Base-by-base conservation (phyloP, 2,797 vertebrate genomes). In the Acanthornis magna region DNA sequence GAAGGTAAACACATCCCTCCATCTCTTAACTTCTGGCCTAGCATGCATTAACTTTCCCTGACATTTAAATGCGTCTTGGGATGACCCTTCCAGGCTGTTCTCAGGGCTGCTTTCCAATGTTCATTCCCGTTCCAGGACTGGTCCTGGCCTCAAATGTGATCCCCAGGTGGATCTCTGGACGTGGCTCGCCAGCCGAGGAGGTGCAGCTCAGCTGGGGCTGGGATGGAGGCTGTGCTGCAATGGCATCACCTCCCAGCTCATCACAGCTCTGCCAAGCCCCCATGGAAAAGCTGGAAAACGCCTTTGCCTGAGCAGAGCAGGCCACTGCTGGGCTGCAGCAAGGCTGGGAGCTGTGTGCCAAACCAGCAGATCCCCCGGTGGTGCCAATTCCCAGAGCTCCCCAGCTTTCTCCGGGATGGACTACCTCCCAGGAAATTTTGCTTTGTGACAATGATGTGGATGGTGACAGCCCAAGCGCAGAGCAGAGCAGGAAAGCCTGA, bases 1-100 rank as follows among this genome's bases (percentile, higher is more conserved):
- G 94, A 95, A 97, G 97, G 97, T 97, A 97, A 96, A 94, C 70
- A 42, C 40, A 88, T 93, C 78, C 70, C 91, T 81, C 82, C 73
- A 26, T 89, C 85, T 91, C 78, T 87, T 58, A 47, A 84, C 70
- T 82, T 78, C 68, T 93, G 86, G 84, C 83, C 92, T 68, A 91
- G 74, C 47, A 45, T 5, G 2, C 51, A 81, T 93, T 93, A 93
- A 91, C 92, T 93, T 94, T 60, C 87, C 51, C 65, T 36, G 86
- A 92, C 82, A 82, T 95, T 94, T 92, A 77, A 94, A 80, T 14
- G 5, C 45, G 54, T 94, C 95, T 96, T 91, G 91, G 9, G 55
- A 85, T 92, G 88, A 92, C 94, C 89, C 93, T 88, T 93, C 65
- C 86, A 66, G 82, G 62, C 54, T 90, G 63, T 84, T 96, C 91